Evolutionary conservation across 2,888 invertebrate species (phyloP).

Genomic region (Labia minor): DNA sequence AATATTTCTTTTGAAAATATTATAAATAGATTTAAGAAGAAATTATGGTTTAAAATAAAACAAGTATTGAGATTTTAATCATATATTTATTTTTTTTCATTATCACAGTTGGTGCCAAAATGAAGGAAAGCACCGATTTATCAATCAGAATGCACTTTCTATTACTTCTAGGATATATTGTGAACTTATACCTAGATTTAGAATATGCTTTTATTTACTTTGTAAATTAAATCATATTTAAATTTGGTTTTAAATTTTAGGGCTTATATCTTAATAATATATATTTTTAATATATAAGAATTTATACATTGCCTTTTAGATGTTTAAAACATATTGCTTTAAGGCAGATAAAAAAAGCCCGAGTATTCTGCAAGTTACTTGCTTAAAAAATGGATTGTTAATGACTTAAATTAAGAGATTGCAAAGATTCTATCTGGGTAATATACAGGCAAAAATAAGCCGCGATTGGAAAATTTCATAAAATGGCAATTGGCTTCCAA

Average conservation of each 20-base stretch:
- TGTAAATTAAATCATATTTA: background rate
- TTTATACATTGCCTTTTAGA: background rate
- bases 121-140: constrained; percentile 4
- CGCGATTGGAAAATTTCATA: background rate
- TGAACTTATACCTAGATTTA: constrained; percentile 2
- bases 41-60: no score
- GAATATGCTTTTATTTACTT: constrained; percentile 3
- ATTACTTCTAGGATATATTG: background rate
- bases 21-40: no score
- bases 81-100: background rate
- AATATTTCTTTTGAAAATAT: no score
- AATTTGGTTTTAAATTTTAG: background rate
- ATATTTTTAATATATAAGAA: background rate
- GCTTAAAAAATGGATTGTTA: background rate
- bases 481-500: background rate
- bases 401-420: background rate
- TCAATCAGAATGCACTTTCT: constrained; percentile 2
- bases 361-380: background rate
- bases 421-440: background rate
- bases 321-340: constrained; percentile 6
- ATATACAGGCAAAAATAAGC: background rate
- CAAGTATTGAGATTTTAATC: background rate
- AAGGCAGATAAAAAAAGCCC: background rate
- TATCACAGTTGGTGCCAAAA: constrained; percentile 5
- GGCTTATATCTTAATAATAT: background rate